Base-by-base conservation (phyloP, 2,888 invertebrate genomes). In the Augiades crinisus region DNA sequence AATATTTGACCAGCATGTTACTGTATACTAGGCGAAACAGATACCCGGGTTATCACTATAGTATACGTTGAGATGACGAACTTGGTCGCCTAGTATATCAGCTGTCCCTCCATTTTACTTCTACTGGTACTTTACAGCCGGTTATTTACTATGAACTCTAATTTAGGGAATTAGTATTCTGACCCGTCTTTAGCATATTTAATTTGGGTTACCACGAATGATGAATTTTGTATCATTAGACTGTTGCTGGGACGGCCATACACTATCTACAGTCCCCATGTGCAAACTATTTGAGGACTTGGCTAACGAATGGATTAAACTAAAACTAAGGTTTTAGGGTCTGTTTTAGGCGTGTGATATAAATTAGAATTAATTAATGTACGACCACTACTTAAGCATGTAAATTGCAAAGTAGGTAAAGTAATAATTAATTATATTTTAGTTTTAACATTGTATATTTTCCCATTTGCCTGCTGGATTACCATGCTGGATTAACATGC, bases 71-170 rank as follows among this genome's bases (percentile, higher is more conserved):
- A 38, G 31, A 17, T 36, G 37, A 50, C 45, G 44, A 41, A 49
- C 40, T 49, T 40, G 33, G 40, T 53, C 49, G 51, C 51, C 75
- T 68, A 51, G 68, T 61, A 60, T 62, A 65, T 67, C 65, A 74
- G 68, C 81, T 75, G 74, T 69, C 70, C 76, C 77, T 78, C 78
- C 75, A 77, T 75, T 79, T 78, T 66, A 72, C 68, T 73, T 68
- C 68, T 65, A 69, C 44, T 67, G 65, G 65, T 65, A 69, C 72
- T 65, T 74, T 68, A 65, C 67, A 70, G 68, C 67, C 61, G 65
- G 68, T 73, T 74, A 78, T 79, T 78, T 77, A 75, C 75, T 75
- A 78, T 78, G 70, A 72, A 75, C 68, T 75, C 68, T 72, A 77
- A 77, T 77, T 80, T 72, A 47, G 62, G 56, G 62, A 75, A 77